Conservation (phyloP, 2,888 invertebrate genomes). For the Eurytoma adleriae region DNA sequence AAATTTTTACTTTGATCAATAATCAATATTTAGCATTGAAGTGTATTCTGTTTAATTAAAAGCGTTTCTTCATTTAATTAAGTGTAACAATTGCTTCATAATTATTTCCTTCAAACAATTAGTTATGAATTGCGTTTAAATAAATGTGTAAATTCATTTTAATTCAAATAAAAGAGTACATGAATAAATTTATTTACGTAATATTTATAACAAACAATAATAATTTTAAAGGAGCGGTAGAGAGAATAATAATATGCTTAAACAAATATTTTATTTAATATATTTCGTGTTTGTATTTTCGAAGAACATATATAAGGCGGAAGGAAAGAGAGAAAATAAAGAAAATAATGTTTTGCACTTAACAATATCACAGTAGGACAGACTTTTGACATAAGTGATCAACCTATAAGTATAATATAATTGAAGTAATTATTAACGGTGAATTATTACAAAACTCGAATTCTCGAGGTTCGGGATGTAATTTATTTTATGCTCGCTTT, state of each 20-base stretch:
- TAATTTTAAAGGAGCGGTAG: background rate
- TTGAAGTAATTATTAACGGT: background rate
- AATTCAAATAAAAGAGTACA: too few relatives aligned
- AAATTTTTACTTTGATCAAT: too few relatives aligned
- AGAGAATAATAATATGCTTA: background rate
- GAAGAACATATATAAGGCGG: conserved; percentile 26
- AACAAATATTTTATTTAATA: conserved; percentile 4
- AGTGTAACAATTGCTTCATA: too few relatives aligned
- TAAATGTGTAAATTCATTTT: too few relatives aligned
- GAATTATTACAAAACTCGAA: background rate
- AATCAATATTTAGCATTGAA: too few relatives aligned
- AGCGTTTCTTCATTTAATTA: too few relatives aligned
- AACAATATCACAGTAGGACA: conserved; percentile 49
- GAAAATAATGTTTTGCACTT: conserved; percentile 24
- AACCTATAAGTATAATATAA: conserved; percentile 26
- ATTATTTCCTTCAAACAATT: too few relatives aligned
- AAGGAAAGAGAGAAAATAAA: conserved; percentile 24
- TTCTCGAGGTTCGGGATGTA: too few relatives aligned
- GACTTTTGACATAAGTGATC: conserved; percentile 37
- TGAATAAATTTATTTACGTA: background rate
- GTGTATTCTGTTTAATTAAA: too few relatives aligned
- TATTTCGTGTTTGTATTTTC: conserved; percentile 25
- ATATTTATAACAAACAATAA: background rate
- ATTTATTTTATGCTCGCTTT: too few relatives aligned
- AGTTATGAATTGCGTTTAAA: too few relatives aligned